Evolutionary conservation across 2,888 invertebrate species (phyloP), one percentile per base, ranked within the genome.

Genomic region (Kryphioiulus occultus): DNA sequence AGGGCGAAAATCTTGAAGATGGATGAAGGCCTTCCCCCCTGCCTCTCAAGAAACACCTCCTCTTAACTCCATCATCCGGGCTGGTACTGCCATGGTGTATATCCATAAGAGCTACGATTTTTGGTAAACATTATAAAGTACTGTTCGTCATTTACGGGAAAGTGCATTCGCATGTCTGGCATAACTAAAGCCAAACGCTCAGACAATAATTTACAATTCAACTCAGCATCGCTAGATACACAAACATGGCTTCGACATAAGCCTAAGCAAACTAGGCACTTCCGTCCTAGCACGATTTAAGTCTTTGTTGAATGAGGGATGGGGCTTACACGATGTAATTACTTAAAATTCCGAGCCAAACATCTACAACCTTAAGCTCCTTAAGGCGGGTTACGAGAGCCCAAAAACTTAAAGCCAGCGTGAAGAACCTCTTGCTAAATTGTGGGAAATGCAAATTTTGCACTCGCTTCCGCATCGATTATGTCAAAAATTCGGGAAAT

Each of bases 131-230:
- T 47, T 47, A 47, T 5, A 59, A 59, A 59, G 7, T 4, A n/a
- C n/a, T 22, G 59, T 59, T 59, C 59, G 59, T 59, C 59, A 59
- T 59, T 59, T 59, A 59, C 22, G n/a, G 59, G 59, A 59, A 59
- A 59, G 59, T 59, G 59, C 59, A 59, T 59, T 59, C 59, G 59
- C 59, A 22, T 59, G 59, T 59, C 59, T 59, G n/a, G 59, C 59
- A 59, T 59, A 59, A 59, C 59, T 59, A 22, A 59, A 22, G 59
- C 59, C 59, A 22, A 59, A 22, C 59, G 22, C 59, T 22, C 17
- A n/a, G 59, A 59, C 59, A 59, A 59, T 59, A 59, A 59, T 59
- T 59, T 59, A 59, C 59, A 59, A 59, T 59, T 59, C 59, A n/a
- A 59, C n/a, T 59, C 59, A 5, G n/a, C 59, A 22, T 59, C 59